A percentile compares a stretch with the other conserved stretches of the same genome.
Evolutionary conservation across 1,140 invertebrate species (phyloP).

Genomic region (Anadara kagoshimensis): DNA sequence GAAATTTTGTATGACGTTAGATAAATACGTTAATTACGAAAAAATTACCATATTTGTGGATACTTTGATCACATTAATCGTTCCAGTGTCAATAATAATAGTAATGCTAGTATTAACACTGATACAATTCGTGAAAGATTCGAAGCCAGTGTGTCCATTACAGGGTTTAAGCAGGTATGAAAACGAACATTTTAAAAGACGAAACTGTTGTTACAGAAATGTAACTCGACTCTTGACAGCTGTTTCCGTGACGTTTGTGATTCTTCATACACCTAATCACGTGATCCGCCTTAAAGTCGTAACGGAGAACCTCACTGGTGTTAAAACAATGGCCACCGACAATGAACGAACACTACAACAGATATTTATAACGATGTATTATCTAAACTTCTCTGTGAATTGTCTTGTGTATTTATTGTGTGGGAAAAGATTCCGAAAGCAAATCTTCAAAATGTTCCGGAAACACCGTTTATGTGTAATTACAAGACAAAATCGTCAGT

Average conservation of each 20-base stretch:
- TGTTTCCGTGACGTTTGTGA: slow-evolving; percentile 86
- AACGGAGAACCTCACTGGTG: slow-evolving; percentile 11
- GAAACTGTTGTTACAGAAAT: slow-evolving; percentile 79
- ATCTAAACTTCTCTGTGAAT: slow-evolving; percentile 89
- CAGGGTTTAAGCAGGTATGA: background rate
- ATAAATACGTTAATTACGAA: background rate
- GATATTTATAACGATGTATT: slow-evolving; percentile 79
- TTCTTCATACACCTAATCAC: slow-evolving; percentile 82
- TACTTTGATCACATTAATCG: slow-evolving; percentile 76
- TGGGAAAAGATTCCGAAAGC: slow-evolving; percentile 51
- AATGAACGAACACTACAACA: slow-evolving; percentile 75
- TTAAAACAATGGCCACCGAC: slow-evolving; percentile 6
- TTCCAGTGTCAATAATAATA: slow-evolving; percentile 71
- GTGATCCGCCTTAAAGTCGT: slow-evolving; percentile 65
- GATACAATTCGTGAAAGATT: background rate
- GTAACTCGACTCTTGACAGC: slow-evolving; percentile 88
- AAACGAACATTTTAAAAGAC: background rate
- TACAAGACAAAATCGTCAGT: no score
- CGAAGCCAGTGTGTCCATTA: background rate
- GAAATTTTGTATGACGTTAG: background rate
- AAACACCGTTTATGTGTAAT: no score
- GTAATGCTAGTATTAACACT: slow-evolving; percentile 25
- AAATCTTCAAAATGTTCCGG: no score
- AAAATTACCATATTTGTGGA: slow-evolving; percentile 59
- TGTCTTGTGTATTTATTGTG: slow-evolving; percentile 82